A percentile compares a stretch with the other conserved stretches of the same genome.
Conservation (phyloP, 2,113 vertebrate genomes). For the Erythrocercus mccallii region DNA sequence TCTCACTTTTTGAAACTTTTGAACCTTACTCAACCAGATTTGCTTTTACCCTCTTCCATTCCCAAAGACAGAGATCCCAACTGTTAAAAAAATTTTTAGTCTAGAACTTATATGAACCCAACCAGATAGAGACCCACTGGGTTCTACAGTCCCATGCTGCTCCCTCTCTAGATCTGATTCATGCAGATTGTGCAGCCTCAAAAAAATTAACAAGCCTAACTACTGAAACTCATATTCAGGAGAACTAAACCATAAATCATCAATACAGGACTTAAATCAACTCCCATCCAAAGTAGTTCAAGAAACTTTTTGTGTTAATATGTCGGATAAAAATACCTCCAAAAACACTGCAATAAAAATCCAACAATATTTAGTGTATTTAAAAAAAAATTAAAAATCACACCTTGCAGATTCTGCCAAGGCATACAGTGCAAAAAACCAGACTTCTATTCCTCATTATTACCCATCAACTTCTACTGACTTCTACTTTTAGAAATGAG, state of each 20-base stretch:
- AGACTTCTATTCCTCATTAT: background rate
- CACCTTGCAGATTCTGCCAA: background rate
- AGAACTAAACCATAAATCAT: background rate
- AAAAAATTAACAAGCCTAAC: background rate
- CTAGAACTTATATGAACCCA: background rate
- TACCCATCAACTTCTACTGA: background rate
- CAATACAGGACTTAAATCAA: background rate
- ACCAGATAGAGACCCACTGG: background rate
- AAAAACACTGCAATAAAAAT: background rate
- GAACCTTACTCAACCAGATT: too few relatives aligned
- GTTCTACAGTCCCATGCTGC: background rate
- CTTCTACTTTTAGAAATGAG: background rate
- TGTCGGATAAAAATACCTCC: background rate
- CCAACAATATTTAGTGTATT: background rate
- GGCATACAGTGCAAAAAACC: background rate
- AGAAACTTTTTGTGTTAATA: background rate
- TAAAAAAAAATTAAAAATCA: background rate
- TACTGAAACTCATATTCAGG: background rate
- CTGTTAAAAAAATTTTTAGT: background rate
- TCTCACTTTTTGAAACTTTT: too few relatives aligned
- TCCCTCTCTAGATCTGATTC: background rate
- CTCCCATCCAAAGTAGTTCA: background rate
- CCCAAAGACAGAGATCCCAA: background rate
- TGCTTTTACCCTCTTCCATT: background rate
- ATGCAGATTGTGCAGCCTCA: accelerated